phyloP scores from a whole-genome alignment of 2,797 vertebrate species.

The Numenius phaeopus region DNA sequence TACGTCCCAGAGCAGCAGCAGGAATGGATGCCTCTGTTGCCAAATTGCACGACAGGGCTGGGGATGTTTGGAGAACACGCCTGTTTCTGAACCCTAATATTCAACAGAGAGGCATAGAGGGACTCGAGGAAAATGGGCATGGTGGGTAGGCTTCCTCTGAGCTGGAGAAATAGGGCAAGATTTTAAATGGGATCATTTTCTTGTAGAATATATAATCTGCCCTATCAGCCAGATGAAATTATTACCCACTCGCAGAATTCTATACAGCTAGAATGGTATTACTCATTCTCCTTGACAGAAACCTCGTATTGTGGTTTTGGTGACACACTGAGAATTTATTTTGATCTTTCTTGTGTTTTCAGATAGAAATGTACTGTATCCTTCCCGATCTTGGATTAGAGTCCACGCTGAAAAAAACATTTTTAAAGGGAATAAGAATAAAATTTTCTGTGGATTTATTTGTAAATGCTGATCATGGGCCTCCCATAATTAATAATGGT shows the following conservation, averaged over 20 bases:
- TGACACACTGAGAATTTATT: not conserved
- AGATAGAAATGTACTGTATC: not conserved
- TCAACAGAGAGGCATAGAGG: not conserved
- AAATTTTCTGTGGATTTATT: not conserved
- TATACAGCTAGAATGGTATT: not conserved
- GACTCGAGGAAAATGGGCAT: not conserved
- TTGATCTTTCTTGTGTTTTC: not conserved
- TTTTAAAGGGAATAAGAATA: not conserved
- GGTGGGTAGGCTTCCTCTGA: not conserved
- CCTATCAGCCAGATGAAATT: not conserved
- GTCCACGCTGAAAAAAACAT: not conserved
- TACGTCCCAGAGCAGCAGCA: not conserved
- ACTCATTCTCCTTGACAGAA: slow-evolving; percentile 38
- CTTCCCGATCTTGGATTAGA: not conserved
- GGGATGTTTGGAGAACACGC: not conserved
- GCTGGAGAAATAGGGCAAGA: not conserved
- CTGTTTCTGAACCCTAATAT: not conserved
- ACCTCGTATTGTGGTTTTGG: slow-evolving; percentile 32
- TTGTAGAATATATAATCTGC: not conserved
- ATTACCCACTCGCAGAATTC: not conserved
- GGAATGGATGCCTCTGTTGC: not conserved
- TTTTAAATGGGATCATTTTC: not conserved
- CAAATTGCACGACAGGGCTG: not conserved
- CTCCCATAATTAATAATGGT: not conserved
- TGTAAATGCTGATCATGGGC: not conserved